Percentiles rank a stretch among this genome's conserved stretches.
These are phyloP conservation scores for Dendrolimus houi DNA, from an alignment of 2,888 invertebrate genomes.

Conservation along the genomic window DNA sequence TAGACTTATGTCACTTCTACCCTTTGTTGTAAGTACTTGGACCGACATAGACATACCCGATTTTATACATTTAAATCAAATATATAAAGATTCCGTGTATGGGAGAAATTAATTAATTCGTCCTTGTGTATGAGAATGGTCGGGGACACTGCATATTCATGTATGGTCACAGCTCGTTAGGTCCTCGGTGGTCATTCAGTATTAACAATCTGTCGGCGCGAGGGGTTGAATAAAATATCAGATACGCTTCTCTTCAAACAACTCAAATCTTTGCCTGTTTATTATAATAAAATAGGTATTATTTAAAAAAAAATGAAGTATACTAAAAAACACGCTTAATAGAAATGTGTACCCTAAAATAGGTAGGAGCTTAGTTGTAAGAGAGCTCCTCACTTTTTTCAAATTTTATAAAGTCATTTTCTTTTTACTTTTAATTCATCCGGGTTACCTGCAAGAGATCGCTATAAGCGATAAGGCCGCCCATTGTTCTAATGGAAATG, in stretches of 20 bases:
- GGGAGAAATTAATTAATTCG: constrained; percentile 55
- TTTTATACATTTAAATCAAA: constrained; percentile 14
- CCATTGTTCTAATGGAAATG: too few relatives aligned
- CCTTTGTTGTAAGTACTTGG: too few relatives aligned
- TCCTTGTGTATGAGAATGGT: constrained; percentile 31
- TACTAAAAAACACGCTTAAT: not conserved
- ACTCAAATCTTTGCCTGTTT: constrained; percentile 1
- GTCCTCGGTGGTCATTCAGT: constrained; percentile 51
- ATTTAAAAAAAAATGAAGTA: not conserved
- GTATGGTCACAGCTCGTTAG: constrained; percentile 64
- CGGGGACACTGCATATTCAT: constrained; percentile 59
- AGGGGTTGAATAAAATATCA: constrained; percentile 20
- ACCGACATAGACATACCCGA: too few relatives aligned
- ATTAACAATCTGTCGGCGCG: constrained; percentile 47
- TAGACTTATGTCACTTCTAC: too few relatives aligned
- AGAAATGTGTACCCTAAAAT: not conserved
- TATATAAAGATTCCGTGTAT: constrained; percentile 18
- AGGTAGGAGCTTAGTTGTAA: not conserved
- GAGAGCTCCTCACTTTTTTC: too few relatives aligned
- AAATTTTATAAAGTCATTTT: too few relatives aligned
- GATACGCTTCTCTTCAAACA: constrained; percentile 3
- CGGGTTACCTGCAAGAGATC: too few relatives aligned
- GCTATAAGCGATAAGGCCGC: too few relatives aligned
- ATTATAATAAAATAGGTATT: not conserved
- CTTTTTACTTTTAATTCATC: too few relatives aligned